These are phyloP conservation scores for Tenualosa thibaudeaui DNA, from an alignment of 2,797 vertebrate genomes.

Conservation along the genomic window DNA sequence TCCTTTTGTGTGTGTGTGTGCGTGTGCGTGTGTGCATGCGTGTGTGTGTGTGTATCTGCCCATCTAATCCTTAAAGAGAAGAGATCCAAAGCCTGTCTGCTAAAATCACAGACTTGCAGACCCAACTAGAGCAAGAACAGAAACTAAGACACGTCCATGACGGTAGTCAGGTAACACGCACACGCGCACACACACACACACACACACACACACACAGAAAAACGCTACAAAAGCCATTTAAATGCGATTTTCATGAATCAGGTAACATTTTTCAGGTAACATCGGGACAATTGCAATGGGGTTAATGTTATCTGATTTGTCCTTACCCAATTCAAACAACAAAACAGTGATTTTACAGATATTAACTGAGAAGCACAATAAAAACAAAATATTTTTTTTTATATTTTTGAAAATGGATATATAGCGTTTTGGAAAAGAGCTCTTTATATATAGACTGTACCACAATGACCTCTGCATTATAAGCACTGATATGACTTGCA, in stretches of 20 bases:
- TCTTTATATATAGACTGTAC: background rate
- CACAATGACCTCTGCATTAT: background rate
- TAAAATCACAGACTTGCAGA: conserved; percentile 69
- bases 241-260: too few species aligned
- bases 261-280: too few species aligned
- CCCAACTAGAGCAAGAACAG: conserved; percentile 52
- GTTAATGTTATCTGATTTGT: too few species aligned
- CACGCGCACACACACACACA: background rate
- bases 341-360: too few species aligned
- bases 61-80: conserved; percentile 64
- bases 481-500: background rate
- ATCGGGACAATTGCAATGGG: too few species aligned
- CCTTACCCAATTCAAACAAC: too few species aligned
- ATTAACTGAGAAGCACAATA: too few species aligned
- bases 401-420: too few species aligned
- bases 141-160: conserved; percentile 47
- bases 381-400: too few species aligned
- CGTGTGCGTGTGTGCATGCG: background rate
- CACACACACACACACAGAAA: background rate
- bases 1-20: background rate
- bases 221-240: background rate
- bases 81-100: conserved; percentile 70
- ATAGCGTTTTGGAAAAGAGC: background rate
- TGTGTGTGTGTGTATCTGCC: background rate
- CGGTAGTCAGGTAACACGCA: conserved; percentile 29